Conservation (phyloP, 2,888 invertebrate genomes). For the Cephus rjabovi region DNA sequence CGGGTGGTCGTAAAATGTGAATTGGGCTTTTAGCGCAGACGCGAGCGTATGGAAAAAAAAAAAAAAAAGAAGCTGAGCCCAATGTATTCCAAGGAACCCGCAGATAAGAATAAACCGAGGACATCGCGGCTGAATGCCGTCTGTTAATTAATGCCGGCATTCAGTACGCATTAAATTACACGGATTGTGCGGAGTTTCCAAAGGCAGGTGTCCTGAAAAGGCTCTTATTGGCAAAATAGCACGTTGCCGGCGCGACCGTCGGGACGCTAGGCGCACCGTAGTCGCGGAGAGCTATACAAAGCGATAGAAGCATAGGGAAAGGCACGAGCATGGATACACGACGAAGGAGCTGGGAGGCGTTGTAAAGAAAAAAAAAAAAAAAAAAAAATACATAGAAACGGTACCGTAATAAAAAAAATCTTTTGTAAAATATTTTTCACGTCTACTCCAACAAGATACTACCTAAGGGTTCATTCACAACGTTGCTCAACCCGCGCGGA, state of each 20-base stretch:
- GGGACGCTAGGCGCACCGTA: slow-evolving; percentile 9
- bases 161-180: slow-evolving; percentile 51
- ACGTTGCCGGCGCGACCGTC: slow-evolving; percentile 20
- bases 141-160: slow-evolving; percentile 55
- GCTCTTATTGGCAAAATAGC: slow-evolving; percentile 48
- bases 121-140: slow-evolving; percentile 41
- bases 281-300: neutral
- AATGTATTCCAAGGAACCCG: slow-evolving; percentile 15
- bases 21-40: neutral
- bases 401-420: too few species aligned
- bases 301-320: too few species aligned
- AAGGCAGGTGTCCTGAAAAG: slow-evolving; percentile 48
- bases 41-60: neutral
- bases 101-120: slow-evolving; percentile 38
- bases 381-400: neutral
- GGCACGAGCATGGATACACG: neutral
- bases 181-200: slow-evolving; percentile 45
- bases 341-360: neutral
- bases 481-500: slow-evolving; percentile 3
- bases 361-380: neutral
- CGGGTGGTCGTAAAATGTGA: too few species aligned
- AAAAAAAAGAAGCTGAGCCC: neutral
- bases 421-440: too few species aligned
- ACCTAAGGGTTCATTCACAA: too few species aligned
- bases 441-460: too few species aligned